Evolutionary conservation across 2,888 invertebrate genomes (phyloP), one percentile per base, ranked within the genome.

Genomic region (Macropis europaea): DNA sequence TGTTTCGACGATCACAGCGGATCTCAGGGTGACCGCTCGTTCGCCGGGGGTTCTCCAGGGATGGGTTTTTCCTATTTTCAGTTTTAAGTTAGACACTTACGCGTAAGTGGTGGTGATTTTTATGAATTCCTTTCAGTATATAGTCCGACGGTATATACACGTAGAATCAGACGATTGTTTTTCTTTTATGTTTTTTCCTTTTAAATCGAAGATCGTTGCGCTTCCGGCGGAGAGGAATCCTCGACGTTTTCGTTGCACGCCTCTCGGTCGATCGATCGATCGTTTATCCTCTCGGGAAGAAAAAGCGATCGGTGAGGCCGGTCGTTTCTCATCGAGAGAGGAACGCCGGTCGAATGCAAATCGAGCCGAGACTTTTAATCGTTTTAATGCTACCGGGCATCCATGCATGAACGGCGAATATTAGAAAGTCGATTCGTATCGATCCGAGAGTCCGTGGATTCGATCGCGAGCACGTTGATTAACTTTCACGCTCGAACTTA

Each of bases 401-500:
- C 52, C 45, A 63, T 59, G 62, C 56, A 63, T 57, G 57, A 62
- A 72, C 19, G 42, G 34, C 42, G 30, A 32, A 59, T 50, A 62
- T 70, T 72, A 62, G 72, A 72, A 72, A 72, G 70, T 70, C 50
- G 11, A 17, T n/a, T 45, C 34, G 30, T 13, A 30, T 56, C 26
- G 28, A 36, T 54, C 7, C 13, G 5, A 19, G 9, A 48, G 52
- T 34, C 24, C 32, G 42, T 38, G 42, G 53, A 61, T 53, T 50
- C 54, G 53, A 60, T 70, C 48, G 7, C 43, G 42, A 42, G 48
- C 40, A 32, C 48, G 63, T 43, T 71, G 71, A 73, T 73, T 73
- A 64, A 71, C 73, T 73, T 73, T 73, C 73, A 73, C 73, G 50
- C 43, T 71, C 57, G 42, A 15, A 53, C 26, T 36, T 48, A 42